phyloP scores from a whole-genome alignment of 2,888 invertebrate species.

The Epiblema foenella region DNA sequence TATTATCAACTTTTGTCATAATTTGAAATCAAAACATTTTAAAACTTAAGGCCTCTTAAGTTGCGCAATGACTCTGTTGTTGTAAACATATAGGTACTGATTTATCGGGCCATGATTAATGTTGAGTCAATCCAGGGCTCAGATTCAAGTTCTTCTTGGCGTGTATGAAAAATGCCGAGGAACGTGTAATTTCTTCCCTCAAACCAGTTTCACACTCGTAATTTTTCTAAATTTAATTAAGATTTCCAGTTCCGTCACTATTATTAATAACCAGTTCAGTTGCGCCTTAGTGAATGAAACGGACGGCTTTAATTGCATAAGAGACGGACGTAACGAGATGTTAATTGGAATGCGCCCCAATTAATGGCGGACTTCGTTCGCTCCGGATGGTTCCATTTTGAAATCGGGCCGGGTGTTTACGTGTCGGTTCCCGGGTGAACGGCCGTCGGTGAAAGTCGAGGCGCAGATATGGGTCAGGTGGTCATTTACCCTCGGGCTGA shows the following conservation, averaged over 20 bases:
- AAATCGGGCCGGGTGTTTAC: conserved; percentile 77
- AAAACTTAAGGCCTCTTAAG: too few relatives aligned
- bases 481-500: conserved; percentile 81
- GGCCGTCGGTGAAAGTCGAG: conserved; percentile 81
- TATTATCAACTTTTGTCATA: too few relatives aligned
- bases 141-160: conserved; percentile 31
- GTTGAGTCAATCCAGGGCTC: conserved; percentile 33
- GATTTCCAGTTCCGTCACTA: not conserved
- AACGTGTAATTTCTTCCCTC: conserved; percentile 21
- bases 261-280: conserved; percentile 27
- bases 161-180: conserved; percentile 37
- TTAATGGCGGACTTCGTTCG: conserved; percentile 73
- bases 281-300: conserved; percentile 49
- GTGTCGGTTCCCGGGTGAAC: conserved; percentile 79
- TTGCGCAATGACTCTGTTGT: conserved; percentile 45
- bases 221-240: conserved; percentile 25
- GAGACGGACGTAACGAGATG: conserved; percentile 73
- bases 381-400: conserved; percentile 70
- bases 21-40: too few relatives aligned
- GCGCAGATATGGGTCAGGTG: conserved; percentile 80
- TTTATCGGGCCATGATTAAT: conserved; percentile 46
- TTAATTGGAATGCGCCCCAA: conserved; percentile 83
- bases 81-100: conserved; percentile 27
- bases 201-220: conserved; percentile 9
- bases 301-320: conserved; percentile 77